These are phyloP conservation scores for Chrysolina haemoptera DNA, from an alignment of 2,888 invertebrate genomes.

Conservation along the genomic window DNA sequence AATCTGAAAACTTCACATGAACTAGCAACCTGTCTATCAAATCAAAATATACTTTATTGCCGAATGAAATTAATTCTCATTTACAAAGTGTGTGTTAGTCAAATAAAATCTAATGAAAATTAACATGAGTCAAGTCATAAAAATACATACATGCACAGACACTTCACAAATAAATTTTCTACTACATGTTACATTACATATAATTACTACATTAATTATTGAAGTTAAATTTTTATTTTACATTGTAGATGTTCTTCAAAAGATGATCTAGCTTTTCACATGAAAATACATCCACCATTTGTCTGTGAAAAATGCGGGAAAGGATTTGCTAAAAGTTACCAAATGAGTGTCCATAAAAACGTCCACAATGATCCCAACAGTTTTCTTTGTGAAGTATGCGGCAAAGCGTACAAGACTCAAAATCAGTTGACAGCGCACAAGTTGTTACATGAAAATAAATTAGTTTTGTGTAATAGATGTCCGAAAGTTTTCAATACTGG, in stretches of 20 bases:
- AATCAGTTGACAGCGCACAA: background rate
- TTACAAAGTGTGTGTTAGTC: too few relatives aligned
- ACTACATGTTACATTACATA: too few relatives aligned
- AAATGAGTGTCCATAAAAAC: background rate
- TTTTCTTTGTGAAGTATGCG: conserved; percentile 16
- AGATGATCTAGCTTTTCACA: background rate
- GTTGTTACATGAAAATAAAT: background rate
- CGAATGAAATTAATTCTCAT: too few relatives aligned
- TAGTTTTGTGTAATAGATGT: conserved; percentile 2
- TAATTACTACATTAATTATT: too few relatives aligned
- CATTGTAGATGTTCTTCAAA: conserved; percentile 8
- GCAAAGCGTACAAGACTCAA: background rate
- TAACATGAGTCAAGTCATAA: too few relatives aligned
- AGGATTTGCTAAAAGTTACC: background rate
- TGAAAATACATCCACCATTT: conserved; percentile 3
- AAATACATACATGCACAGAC: too few relatives aligned
- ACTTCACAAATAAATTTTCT: too few relatives aligned
- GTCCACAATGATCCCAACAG: conserved; percentile 14
- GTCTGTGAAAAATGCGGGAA: conserved; percentile 16
- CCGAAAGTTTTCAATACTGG: background rate
- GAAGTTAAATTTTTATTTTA: background rate
- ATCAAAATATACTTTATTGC: too few relatives aligned
- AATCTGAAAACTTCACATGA: too few relatives aligned
- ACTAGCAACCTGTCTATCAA: too few relatives aligned
- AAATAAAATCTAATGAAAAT: too few relatives aligned